phyloP scores from a whole-genome alignment of 2,113 vertebrate species.

The Genyomyrus donnyi region DNA sequence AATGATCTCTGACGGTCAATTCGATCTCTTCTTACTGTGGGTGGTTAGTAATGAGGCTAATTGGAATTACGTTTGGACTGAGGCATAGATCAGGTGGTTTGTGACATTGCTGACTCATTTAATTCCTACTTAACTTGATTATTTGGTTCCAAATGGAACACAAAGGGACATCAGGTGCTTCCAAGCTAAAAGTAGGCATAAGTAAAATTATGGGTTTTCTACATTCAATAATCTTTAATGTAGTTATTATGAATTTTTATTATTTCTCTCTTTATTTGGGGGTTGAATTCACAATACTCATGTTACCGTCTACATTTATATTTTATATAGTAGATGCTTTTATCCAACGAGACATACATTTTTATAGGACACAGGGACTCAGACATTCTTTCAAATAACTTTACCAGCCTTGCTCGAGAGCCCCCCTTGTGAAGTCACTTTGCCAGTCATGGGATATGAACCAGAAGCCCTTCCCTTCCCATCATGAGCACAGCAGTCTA shows the following conservation, averaged over 20 bases:
- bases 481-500: not conserved
- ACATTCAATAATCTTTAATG: not conserved
- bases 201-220: not conserved
- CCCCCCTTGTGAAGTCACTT: not conserved
- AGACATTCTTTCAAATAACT: not conserved
- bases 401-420: not conserved
- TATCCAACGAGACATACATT: not conserved
- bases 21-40: not conserved
- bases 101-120: not conserved
- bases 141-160: not conserved
- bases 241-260: not conserved
- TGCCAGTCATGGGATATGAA: not conserved
- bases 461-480: not conserved
- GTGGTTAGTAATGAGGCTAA: slow-evolving; percentile 6
- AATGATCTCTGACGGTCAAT: not conserved
- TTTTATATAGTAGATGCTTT: not conserved
- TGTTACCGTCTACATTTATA: not conserved
- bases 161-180: not conserved
- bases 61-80: not conserved
- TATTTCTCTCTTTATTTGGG: not conserved
- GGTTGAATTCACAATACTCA: not conserved
- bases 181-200: not conserved
- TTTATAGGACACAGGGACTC: not conserved
- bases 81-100: not conserved
- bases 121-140: not conserved